Evolutionary conservation across 2,888 invertebrate genomes (phyloP).

Genomic region (Brenthis daphne): DNA sequence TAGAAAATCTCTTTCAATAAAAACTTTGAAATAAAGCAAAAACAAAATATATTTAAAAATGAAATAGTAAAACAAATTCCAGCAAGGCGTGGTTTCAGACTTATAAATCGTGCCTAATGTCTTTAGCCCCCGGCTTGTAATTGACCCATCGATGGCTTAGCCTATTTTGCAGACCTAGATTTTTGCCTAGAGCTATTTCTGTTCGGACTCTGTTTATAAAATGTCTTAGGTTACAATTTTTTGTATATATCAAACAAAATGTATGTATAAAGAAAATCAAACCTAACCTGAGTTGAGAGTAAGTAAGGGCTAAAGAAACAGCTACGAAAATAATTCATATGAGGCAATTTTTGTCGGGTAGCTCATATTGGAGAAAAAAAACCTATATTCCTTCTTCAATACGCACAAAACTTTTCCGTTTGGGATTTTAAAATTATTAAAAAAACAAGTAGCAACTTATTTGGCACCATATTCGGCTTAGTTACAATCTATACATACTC

Average conservation of each 20-base stretch:
- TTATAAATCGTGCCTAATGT: slow-evolving; percentile 28
- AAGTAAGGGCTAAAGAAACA: too few relatives aligned
- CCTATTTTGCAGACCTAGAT: slow-evolving; percentile 24
- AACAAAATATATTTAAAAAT: neutral
- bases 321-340: too few relatives aligned
- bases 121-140: slow-evolving; percentile 18
- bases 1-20: neutral
- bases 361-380: too few relatives aligned
- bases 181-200: slow-evolving; percentile 14
- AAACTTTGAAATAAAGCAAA: neutral
- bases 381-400: too few relatives aligned
- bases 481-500: too few relatives aligned
- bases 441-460: too few relatives aligned
- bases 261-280: neutral
- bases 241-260: too few relatives aligned
- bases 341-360: too few relatives aligned
- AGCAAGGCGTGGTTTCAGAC: slow-evolving; percentile 16
- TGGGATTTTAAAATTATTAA: too few relatives aligned
- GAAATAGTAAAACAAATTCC: slow-evolving; percentile 17
- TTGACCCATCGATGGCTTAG: slow-evolving; percentile 23
- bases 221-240: neutral
- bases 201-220: neutral
- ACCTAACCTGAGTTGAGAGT: neutral
- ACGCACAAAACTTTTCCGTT: too few relatives aligned
- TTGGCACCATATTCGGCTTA: too few relatives aligned